phyloP scores from a whole-genome alignment of 1,140 invertebrate genomes.

The Drosophila nigromelanica region DNA sequence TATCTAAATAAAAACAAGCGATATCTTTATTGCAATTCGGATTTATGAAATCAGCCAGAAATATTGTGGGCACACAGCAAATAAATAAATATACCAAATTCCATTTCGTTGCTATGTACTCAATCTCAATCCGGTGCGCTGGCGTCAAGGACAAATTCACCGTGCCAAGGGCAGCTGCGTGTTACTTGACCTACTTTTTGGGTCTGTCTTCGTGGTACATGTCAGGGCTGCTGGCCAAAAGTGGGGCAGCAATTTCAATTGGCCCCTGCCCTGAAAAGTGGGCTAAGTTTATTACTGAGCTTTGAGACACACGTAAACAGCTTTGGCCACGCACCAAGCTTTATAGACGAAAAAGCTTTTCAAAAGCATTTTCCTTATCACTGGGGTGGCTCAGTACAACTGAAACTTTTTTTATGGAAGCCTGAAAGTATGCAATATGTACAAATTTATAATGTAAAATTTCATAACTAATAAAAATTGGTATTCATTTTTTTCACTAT shows the following conservation, averaged over 20 bases:
- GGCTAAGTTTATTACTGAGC: constrained; percentile 8
- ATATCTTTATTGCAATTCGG: not conserved
- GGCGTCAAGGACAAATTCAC: constrained; percentile 61
- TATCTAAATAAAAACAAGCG: not conserved
- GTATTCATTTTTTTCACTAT: too few relatives aligned
- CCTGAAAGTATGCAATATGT: constrained; percentile 28
- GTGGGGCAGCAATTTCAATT: constrained; percentile 30
- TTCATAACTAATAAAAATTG: too few relatives aligned
- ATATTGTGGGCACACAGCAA: not conserved
- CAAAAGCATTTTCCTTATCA: constrained; percentile 11
- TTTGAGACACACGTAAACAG: constrained; percentile 8
- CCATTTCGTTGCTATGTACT: not conserved
- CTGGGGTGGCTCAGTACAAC: constrained; percentile 20
- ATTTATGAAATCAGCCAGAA: not conserved
- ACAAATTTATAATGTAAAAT: too few relatives aligned
- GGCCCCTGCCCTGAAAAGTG: not conserved
- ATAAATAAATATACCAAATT: not conserved
- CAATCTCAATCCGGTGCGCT: constrained; percentile 8
- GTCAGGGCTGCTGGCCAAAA: constrained; percentile 39
- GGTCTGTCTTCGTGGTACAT: constrained; percentile 6
- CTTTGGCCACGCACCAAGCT: not conserved
- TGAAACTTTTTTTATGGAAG: not conserved
- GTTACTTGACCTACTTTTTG: constrained; percentile 61
- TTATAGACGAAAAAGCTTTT: not conserved
- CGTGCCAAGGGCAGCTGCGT: constrained; percentile 52